Percentiles rank a stretch among this genome's conserved stretches.
Evolutionary conservation across 2,113 vertebrate genomes (phyloP).

Genomic region (Sylvietta virens): DNA sequence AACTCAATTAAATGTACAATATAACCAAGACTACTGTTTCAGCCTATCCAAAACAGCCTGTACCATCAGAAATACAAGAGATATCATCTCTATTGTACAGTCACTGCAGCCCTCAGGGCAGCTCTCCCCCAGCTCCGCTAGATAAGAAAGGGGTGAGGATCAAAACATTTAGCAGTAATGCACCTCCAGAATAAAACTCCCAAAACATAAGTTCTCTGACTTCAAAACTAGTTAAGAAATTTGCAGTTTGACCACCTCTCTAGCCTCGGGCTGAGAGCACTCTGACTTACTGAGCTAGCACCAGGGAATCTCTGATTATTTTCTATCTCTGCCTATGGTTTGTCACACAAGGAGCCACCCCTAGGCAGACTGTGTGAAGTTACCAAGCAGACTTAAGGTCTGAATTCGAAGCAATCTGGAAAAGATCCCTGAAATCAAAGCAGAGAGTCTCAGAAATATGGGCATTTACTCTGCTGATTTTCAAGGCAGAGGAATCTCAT

Average conservation of each 20-base stretch:
- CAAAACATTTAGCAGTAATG: background rate
- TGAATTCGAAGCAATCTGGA: background rate
- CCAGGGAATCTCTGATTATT: background rate
- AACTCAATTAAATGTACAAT: background rate
- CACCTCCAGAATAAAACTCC: background rate
- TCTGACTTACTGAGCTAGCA: background rate
- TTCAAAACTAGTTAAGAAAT: background rate
- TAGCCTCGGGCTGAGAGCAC: background rate
- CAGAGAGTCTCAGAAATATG: background rate
- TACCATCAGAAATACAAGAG: background rate
- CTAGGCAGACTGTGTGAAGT: background rate
- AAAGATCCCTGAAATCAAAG: background rate
- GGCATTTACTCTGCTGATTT: background rate
- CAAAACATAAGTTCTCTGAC: background rate
- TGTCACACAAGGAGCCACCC: background rate
- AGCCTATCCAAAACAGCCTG: background rate
- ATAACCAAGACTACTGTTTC: background rate
- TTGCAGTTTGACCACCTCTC: background rate
- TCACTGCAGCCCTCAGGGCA: background rate
- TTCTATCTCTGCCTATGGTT: background rate
- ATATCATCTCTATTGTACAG: background rate
- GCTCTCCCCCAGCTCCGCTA: background rate
- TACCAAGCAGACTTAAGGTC: background rate
- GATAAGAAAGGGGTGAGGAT: background rate
- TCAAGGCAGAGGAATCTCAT: background rate